Percentiles rank a stretch among this genome's conserved stretches.
These are phyloP conservation scores for Hyppa rectilinea DNA, from an alignment of 2,888 invertebrate genomes.

Conservation along the genomic window DNA sequence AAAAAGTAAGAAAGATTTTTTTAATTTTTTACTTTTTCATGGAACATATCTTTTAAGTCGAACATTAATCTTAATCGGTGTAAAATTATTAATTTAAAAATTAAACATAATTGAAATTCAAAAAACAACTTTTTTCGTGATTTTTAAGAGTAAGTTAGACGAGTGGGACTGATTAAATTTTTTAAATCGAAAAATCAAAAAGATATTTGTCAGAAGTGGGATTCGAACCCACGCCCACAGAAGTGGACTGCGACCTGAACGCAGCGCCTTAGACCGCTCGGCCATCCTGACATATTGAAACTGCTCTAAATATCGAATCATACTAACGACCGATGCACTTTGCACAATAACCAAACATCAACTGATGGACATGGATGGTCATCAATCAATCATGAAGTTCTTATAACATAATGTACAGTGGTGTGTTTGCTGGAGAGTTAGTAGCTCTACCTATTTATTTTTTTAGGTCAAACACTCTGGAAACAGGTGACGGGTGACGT, in stretches of 20 bases:
- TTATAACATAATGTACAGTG: neutral
- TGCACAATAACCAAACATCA: neutral
- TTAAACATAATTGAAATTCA: neutral
- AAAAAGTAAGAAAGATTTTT: too few relatives aligned
- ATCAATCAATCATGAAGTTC: too few relatives aligned
- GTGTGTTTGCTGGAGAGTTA: neutral
- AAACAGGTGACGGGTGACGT: neutral
- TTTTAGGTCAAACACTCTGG: neutral
- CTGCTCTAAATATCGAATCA: slow-evolving; percentile 7
- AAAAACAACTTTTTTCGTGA: neutral
- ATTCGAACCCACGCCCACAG: slow-evolving; percentile 81
- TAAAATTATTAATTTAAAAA: too few relatives aligned
- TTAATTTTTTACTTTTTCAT: too few relatives aligned
- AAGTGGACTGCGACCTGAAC: slow-evolving; percentile 81
- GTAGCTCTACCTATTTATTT: too few relatives aligned
- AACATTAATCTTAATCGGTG: too few relatives aligned
- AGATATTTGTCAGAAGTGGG: slow-evolving; percentile 75
- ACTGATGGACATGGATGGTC: too few relatives aligned
- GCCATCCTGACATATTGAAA: slow-evolving; percentile 72
- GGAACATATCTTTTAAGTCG: too few relatives aligned
- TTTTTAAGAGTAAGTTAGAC: neutral
- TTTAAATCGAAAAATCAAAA: slow-evolving; percentile 1
- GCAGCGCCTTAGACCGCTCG: slow-evolving; percentile 81
- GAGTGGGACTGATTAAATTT: neutral
- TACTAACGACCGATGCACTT: neutral